Percentiles rank a stretch among this genome's conserved stretches.
Evolutionary conservation across 2,888 invertebrate species (phyloP).

Genomic region (Dysmachus trigonus): DNA sequence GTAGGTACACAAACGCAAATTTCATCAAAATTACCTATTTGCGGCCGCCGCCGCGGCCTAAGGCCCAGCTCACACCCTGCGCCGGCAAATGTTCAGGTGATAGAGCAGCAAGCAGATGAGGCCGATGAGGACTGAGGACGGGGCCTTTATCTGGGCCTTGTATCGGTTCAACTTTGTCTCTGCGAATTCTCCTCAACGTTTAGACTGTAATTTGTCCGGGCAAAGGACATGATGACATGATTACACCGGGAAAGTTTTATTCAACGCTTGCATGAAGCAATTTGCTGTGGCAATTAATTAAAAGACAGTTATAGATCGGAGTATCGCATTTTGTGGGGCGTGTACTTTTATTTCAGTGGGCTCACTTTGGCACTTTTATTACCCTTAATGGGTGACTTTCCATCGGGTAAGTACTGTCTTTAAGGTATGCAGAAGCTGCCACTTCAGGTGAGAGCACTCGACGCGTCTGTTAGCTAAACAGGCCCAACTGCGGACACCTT

Average conservation of each 20-base stretch:
- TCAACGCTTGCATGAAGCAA: constrained; percentile 25
- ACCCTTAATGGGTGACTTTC: constrained; percentile 7
- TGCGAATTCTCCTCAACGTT: background rate
- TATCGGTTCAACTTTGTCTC: background rate
- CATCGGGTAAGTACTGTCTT: background rate
- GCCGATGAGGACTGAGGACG: too few species aligned
- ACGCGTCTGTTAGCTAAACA: background rate
- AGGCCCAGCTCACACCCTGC: background rate
- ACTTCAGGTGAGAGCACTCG: constrained; percentile 19
- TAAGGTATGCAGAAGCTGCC: background rate
- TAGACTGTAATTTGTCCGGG: background rate
- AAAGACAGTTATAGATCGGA: constrained; percentile 18
- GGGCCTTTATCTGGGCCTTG: background rate
- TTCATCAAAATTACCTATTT: background rate
- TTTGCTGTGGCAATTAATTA: constrained; percentile 28
- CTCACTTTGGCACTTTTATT: constrained; percentile 10
- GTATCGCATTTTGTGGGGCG: constrained; percentile 4
- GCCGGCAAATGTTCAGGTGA: background rate
- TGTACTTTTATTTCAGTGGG: constrained; percentile 1
- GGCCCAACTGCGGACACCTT: background rate
- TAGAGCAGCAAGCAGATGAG: constrained; percentile 14
- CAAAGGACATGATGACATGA: constrained; percentile 21
- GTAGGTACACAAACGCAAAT: background rate
- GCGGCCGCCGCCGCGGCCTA: background rate
- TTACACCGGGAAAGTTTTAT: background rate